phyloP scores from a whole-genome alignment of 2,888 invertebrate species.

The Drosophila paranaensis region DNA sequence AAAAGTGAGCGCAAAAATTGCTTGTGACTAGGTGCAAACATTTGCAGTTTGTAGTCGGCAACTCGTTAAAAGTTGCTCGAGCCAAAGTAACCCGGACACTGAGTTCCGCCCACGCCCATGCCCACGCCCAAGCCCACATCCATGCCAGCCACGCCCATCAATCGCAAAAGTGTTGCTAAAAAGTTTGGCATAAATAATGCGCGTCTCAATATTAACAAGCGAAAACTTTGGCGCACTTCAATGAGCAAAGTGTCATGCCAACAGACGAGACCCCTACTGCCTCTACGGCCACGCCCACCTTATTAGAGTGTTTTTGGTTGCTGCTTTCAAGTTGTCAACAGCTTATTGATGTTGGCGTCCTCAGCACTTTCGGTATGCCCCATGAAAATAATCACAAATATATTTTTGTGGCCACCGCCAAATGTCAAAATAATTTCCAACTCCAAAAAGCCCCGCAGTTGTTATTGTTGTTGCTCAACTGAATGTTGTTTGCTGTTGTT shows the following conservation, averaged over 20 bases:
- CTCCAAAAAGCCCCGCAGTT: conserved; percentile 38
- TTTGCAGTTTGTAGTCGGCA: conserved; percentile 44
- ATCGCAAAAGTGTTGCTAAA: conserved; percentile 63
- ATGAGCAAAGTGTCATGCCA: conserved; percentile 68
- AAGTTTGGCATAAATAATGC: conserved; percentile 76
- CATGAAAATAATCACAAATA: conserved; percentile 48
- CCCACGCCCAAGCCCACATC: neutral
- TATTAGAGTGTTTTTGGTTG: conserved; percentile 26
- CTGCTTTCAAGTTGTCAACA: conserved; percentile 61
- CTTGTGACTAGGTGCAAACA: conserved; percentile 57
- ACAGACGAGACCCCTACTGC: neutral
- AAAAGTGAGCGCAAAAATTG: conserved; percentile 61
- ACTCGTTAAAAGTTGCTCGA: conserved; percentile 71
- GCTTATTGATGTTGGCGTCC: conserved; percentile 72
- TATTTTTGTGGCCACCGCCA: conserved; percentile 39
- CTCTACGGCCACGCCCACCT: conserved; percentile 11
- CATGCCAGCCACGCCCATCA: conserved; percentile 47
- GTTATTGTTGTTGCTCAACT: conserved; percentile 42
- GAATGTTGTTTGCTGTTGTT: conserved; percentile 32
- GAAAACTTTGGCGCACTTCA: conserved; percentile 63
- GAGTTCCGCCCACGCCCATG: neutral
- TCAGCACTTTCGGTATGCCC: conserved; percentile 14
- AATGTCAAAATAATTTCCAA: conserved; percentile 61
- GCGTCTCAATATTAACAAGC: conserved; percentile 75
- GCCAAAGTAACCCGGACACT: conserved; percentile 32